These are phyloP conservation scores for Polypterus bichir DNA, from an alignment of 2,113 vertebrate genomes.

Conservation along the genomic window DNA sequence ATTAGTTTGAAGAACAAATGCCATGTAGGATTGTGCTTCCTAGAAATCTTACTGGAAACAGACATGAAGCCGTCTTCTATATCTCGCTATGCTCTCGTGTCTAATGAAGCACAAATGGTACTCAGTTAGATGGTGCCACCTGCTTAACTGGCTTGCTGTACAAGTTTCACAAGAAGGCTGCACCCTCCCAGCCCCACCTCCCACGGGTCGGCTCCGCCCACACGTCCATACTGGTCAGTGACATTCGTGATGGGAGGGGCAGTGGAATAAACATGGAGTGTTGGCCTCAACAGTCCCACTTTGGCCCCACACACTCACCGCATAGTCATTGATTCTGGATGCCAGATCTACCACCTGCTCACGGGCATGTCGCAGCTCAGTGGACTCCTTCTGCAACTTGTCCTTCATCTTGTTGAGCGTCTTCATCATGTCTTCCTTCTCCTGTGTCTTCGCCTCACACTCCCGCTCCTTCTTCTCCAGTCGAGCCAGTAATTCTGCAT, in stretches of 20 bases:
- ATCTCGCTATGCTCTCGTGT: too few species aligned
- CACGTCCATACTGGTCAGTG: not conserved
- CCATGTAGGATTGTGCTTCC: too few species aligned
- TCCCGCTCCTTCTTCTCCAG: constrained; percentile 88
- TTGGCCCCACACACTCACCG: constrained; percentile 46
- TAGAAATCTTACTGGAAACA: too few species aligned
- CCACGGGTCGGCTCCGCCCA: not conserved
- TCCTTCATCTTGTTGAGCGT: constrained; percentile 98
- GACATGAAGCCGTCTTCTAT: too few species aligned
- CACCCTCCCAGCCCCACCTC: too few species aligned
- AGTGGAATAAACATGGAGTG: too few species aligned
- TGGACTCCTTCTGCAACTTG: constrained; percentile 83
- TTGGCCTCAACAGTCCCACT: not conserved
- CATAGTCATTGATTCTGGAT: constrained; percentile 65
- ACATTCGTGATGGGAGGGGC: too few species aligned
- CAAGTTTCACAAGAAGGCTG: too few species aligned
- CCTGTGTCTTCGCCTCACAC: constrained; percentile 86
- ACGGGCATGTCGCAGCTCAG: constrained; percentile 76
- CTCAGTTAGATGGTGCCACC: too few species aligned
- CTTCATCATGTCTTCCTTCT: constrained; percentile 98
- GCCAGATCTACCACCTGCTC: constrained; percentile 80
- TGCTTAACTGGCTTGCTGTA: too few species aligned
- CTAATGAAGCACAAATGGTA: too few species aligned
- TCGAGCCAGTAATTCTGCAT: constrained; percentile 67
- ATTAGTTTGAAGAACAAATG: too few species aligned